Conservation (phyloP, 2,797 vertebrate genomes). For the Synanceia verrucosa region DNA sequence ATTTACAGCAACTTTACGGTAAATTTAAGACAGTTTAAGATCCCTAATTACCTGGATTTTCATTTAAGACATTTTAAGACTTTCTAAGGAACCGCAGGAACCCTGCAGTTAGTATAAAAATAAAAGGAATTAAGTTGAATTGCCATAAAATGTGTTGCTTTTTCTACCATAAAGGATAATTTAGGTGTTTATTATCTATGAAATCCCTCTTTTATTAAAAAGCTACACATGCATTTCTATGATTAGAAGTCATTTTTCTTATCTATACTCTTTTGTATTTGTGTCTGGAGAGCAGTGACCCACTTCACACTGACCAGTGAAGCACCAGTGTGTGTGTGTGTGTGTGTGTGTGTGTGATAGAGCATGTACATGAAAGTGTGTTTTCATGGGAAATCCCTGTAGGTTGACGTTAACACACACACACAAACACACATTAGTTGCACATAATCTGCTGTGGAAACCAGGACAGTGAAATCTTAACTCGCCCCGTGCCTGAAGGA, state of each 20-base stretch:
- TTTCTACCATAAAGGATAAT: neutral
- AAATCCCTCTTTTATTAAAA: neutral
- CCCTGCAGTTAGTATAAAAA: too few species aligned
- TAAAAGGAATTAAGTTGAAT: neutral
- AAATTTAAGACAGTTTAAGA: too few species aligned
- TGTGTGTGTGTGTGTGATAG: neutral
- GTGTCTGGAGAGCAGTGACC: constrained; percentile 43
- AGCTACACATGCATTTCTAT: constrained; percentile 4
- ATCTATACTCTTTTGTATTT: constrained; percentile 34
- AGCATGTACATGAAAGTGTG: neutral
- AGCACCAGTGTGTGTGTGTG: constrained; percentile 1
- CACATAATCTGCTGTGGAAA: constrained; percentile 72
- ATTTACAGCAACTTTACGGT: too few species aligned
- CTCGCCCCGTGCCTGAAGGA: constrained; percentile 57
- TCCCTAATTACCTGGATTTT: too few species aligned
- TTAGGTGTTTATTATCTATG: neutral
- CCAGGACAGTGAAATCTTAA: constrained; percentile 72
- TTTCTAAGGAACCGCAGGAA: too few species aligned
- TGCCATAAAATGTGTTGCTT: neutral
- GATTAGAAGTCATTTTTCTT: constrained; percentile 22
- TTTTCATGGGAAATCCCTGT: constrained; percentile 40
- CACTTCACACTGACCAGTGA: constrained; percentile 54
- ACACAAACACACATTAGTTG: neutral
- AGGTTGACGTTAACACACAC: constrained; percentile 44
- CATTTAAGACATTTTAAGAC: too few species aligned